phyloP scores from a whole-genome alignment of 2,797 vertebrate species.

The Eleutherodactylus coqui region DNA sequence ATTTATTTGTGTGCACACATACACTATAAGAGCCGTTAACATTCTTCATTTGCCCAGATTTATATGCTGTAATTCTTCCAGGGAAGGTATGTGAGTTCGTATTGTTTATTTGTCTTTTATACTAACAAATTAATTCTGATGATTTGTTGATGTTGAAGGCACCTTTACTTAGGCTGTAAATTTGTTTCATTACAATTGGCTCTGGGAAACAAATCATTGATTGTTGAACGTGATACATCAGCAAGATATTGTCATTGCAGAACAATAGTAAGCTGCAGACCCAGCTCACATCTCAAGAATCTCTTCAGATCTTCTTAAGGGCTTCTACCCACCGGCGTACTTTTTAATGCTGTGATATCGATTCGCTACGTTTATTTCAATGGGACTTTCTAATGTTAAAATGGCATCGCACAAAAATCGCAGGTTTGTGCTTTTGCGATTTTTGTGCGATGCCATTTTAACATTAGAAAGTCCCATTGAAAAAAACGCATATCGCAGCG shows the following conservation, averaged over 20 bases:
- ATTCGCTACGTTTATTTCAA: no score
- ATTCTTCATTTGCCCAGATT: slow-evolving; percentile 10
- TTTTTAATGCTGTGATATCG: no score
- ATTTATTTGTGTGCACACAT: background rate
- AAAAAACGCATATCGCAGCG: no score
- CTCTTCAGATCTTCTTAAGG: background rate
- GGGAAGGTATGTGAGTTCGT: slow-evolving; percentile 13
- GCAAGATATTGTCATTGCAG: slow-evolving; percentile 15
- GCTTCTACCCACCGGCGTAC: no score
- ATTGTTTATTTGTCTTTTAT: slow-evolving; percentile 47
- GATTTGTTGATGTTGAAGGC: slow-evolving; percentile 18
- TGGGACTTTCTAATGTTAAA: no score
- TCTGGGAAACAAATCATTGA: slow-evolving; percentile 37
- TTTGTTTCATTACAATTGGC: slow-evolving; percentile 28
- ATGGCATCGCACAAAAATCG: no score
- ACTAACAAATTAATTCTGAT: slow-evolving; percentile 18
- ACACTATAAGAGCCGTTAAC: background rate
- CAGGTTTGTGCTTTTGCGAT: no score
- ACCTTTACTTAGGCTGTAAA: slow-evolving; percentile 2
- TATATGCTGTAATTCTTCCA: slow-evolving; percentile 17
- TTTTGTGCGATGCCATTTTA: no score
- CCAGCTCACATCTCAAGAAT: background rate
- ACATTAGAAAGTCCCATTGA: no score
- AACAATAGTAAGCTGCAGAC: slow-evolving; percentile 11
- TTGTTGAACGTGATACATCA: slow-evolving; percentile 18